Evolutionary conservation across 2,888 invertebrate species (phyloP), one percentile per base, ranked within the genome.

Genomic region (Agonopterix arenella): DNA sequence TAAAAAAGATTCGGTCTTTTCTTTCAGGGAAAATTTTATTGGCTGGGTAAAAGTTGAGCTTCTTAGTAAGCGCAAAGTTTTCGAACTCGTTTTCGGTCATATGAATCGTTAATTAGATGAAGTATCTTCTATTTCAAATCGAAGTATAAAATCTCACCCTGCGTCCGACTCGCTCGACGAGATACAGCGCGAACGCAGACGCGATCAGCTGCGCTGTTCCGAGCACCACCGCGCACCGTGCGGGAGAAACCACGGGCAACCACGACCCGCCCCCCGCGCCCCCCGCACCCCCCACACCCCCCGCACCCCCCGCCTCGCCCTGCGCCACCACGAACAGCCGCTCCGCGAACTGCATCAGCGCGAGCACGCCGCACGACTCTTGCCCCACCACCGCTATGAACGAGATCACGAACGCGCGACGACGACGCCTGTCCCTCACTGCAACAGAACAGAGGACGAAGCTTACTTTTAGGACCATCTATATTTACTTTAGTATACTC

Each of bases 271-370:
- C 43, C 28, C 28, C 28, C 28, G 2, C 28, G 28, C 28, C 28
- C 28, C 28, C 18, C 7, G n/a, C 47, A 2, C 11, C 43, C 2
- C 18, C 18, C 4, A 1, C 18, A n/a, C n/a, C n/a, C n/a, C n/a
- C n/a, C n/a, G n/a, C n/a, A 4, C 3, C 18, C 18, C 18, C 18
- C 7, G 10, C 53, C 28, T 43, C 55, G 44, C 64, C 67, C 5
- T 65, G 53, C 11, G 78, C 76, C 45, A 82, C 56, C 47, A 71
- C 62, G 62, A 84, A 80, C 51, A 79, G 74, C 11, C 77, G 74
- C 63, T 84, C 82, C 2, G 84, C 84, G 61, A 79, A 84, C 68
- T 83, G 83, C 58, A 82, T 62, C 47, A 84, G 66, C 16, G 84
- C 72, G 40, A 80, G 68, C 52, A 82, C 66, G 36, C 84, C 84